These are phyloP conservation scores for Allophyes oxyacanthae DNA, from an alignment of 2,888 invertebrate genomes.

Conservation along the genomic window DNA sequence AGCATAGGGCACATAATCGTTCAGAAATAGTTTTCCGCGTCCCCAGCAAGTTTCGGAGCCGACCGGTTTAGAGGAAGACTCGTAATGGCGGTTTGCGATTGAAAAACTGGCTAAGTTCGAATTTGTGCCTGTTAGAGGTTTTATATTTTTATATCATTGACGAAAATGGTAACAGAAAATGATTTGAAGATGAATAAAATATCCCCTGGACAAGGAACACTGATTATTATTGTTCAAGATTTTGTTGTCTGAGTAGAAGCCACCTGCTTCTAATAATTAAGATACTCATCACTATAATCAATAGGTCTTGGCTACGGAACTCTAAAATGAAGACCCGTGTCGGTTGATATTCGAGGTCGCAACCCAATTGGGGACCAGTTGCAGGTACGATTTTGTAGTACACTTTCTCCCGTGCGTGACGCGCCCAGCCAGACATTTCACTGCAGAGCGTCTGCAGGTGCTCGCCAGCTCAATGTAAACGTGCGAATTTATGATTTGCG, in stretches of 20 bases:
- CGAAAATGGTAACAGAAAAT: conserved; percentile 14
- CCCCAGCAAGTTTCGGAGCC: conserved; percentile 52
- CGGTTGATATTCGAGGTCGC: conserved; percentile 83
- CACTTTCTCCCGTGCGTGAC: conserved; percentile 87
- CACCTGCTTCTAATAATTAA: neutral
- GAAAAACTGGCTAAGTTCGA: conserved; percentile 55
- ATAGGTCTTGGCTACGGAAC: conserved; percentile 46
- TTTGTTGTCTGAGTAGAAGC: no score
- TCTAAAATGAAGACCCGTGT: conserved; percentile 73
- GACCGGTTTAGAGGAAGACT: conserved; percentile 67
- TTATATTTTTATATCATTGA: conserved; percentile 13
- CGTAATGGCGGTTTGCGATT: conserved; percentile 54
- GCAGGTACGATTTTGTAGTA: conserved; percentile 83
- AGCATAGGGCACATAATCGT: conserved; percentile 58
- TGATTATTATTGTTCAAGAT: no score
- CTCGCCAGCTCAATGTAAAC: conserved; percentile 62
- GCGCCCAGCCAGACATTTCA: conserved; percentile 80
- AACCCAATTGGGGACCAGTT: conserved; percentile 86
- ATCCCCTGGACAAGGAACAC: neutral
- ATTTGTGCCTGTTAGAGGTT: conserved; percentile 33
- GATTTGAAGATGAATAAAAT: conserved; percentile 11
- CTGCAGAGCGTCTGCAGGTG: conserved; percentile 68
- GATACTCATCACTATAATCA: neutral
- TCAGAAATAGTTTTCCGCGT: conserved; percentile 56
- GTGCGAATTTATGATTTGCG: conserved; percentile 66